These are phyloP conservation scores for Trachelipus rathkii DNA, from an alignment of 1,140 invertebrate species.

Conservation along the genomic window DNA sequence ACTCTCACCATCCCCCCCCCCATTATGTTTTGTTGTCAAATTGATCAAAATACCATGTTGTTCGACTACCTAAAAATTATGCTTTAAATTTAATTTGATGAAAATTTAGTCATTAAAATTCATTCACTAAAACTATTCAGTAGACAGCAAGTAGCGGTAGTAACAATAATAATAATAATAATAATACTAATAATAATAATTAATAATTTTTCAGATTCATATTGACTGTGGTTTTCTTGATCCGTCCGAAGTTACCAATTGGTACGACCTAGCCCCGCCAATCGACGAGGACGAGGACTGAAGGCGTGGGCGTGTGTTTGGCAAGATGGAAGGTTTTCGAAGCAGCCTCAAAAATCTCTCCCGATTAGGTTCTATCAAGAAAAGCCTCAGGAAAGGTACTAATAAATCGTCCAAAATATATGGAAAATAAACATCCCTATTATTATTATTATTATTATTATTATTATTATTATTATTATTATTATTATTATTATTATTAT, in stretches of 20 bases:
- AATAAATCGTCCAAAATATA: background rate
- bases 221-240: constrained; percentile 64
- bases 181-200: too few relatives aligned
- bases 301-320: constrained; percentile 18
- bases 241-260: constrained; percentile 61
- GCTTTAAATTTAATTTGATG: constrained; percentile 6
- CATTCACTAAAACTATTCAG: background rate
- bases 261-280: constrained; percentile 68
- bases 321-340: background rate
- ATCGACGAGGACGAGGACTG: constrained; percentile 43
- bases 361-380: background rate
- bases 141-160: too few relatives aligned
- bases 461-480: background rate
- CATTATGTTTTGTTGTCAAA: too few relatives aligned
- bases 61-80: background rate
- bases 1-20: too few relatives aligned
- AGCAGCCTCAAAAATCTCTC: background rate
- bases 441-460: background rate
- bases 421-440: background rate
- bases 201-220: constrained; percentile 56
- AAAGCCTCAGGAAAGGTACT: background rate
- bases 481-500: background rate
- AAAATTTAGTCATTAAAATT: constrained; percentile 29
- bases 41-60: background rate
- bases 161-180: too few relatives aligned